Evolutionary conservation across 2,113 vertebrate species (phyloP).

Genomic region (Cyanoramphus novaezelandiae): DNA sequence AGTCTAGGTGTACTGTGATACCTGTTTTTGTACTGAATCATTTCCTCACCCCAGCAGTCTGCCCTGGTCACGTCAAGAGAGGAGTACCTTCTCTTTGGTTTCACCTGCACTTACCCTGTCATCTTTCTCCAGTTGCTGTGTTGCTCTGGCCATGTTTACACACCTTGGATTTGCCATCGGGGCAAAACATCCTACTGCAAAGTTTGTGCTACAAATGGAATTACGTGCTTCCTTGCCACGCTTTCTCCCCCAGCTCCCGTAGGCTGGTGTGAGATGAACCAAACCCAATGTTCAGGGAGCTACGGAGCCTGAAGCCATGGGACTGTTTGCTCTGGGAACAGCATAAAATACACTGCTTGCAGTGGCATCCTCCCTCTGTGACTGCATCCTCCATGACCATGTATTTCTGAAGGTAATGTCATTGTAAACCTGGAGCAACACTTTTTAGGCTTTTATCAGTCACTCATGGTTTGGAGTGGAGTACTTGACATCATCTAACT

Average conservation of each 20-base stretch:
- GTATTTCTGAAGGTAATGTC: not conserved
- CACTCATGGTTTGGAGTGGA: not conserved
- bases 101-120: not conserved
- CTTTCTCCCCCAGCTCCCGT: not conserved
- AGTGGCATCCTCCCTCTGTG: not conserved
- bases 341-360: not conserved
- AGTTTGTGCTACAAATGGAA: not conserved
- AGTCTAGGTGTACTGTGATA: not conserved
- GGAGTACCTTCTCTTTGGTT: not conserved
- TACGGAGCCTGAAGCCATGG: not conserved
- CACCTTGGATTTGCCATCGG: not conserved
- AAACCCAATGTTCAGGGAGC: fast-evolving
- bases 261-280: not conserved
- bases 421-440: not conserved
- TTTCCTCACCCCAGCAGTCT: not conserved
- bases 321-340: not conserved
- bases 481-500: not conserved
- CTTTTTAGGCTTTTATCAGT: not conserved
- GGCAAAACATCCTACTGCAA: not conserved
- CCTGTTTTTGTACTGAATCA: not conserved
- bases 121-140: not conserved
- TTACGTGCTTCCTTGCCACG: fast-evolving
- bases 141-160: conserved; percentile 5
- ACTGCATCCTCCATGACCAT: not conserved
- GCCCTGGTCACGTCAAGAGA: not conserved